Evolutionary conservation across 2,888 invertebrate genomes (phyloP).

Genomic region (Miltochrista miniata): DNA sequence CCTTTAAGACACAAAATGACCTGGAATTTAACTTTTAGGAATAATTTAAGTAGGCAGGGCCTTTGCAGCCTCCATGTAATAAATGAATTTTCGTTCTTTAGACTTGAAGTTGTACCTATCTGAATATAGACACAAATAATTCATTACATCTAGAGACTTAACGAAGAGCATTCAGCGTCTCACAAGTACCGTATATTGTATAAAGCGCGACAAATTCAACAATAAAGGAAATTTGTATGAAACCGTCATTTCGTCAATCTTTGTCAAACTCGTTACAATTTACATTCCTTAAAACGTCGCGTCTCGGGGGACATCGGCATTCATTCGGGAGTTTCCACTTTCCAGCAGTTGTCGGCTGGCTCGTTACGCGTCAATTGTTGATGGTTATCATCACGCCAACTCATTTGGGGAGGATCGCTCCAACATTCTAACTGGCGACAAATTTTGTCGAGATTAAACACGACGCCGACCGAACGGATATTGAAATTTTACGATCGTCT

Average conservation of each 20-base stretch:
- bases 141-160: conserved; percentile 13
- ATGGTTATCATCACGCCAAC: conserved; percentile 44
- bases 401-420: conserved; percentile 36
- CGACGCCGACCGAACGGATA: conserved; percentile 53
- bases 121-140: not conserved
- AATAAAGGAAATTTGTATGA: conserved; percentile 28
- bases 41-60: too few species aligned
- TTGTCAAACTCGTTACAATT: conserved; percentile 30
- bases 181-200: conserved; percentile 15
- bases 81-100: too few species aligned
- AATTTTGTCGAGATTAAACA: conserved; percentile 60
- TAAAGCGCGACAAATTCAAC: conserved; percentile 9
- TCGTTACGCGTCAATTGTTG: conserved; percentile 43
- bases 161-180: conserved; percentile 11
- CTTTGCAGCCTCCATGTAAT: too few species aligned
- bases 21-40: too few species aligned
- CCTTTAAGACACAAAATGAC: too few species aligned
- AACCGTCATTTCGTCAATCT: conserved; percentile 25
- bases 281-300: conserved; percentile 23
- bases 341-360: conserved; percentile 10
- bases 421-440: conserved; percentile 45
- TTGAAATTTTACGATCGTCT: conserved; percentile 65
- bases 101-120: not conserved
- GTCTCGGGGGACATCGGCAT: conserved; percentile 6
- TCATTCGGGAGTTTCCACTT: conserved; percentile 7